Evolutionary conservation across 64 coral and sea anemone genomes (phyloP).

Genomic region (Actinia tenebrosa): DNA sequence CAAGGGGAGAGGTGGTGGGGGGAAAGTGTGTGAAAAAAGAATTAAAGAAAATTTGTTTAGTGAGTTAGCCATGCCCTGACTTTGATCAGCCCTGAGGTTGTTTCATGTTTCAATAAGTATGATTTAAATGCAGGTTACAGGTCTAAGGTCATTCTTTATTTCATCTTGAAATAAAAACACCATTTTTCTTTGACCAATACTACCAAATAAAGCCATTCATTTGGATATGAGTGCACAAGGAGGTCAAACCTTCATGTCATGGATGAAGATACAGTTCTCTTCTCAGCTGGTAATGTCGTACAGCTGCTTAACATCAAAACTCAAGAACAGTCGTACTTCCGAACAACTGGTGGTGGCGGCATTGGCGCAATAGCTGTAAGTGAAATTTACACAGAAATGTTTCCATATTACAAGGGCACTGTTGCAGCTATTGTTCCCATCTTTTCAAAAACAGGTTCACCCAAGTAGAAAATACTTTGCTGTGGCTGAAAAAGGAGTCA

Average conservation of each 20-base stretch:
- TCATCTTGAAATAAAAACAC: too few species aligned
- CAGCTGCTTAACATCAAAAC: slow-evolving; percentile 86
- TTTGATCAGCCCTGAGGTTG: too few species aligned
- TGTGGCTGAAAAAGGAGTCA: slow-evolving; percentile 92
- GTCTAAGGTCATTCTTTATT: too few species aligned
- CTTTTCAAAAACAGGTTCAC: slow-evolving; percentile 56
- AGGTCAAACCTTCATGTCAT: slow-evolving; percentile 94
- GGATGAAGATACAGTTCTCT: slow-evolving; percentile 79
- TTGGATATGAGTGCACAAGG: slow-evolving; percentile 98
- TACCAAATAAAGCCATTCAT: slow-evolving; percentile 74
- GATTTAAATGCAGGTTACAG: too few species aligned
- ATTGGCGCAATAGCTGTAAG: slow-evolving; percentile 96
- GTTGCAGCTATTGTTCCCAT: neutral
- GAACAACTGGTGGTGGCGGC: slow-evolving; percentile 81
- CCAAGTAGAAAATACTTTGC: slow-evolving; percentile 97
- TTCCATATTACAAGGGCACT: too few species aligned
- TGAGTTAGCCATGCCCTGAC: too few species aligned
- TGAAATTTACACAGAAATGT: neutral
- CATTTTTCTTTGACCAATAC: neutral
- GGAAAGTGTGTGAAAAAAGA: too few species aligned
- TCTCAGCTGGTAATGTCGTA: slow-evolving; percentile 88
- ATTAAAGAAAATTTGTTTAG: too few species aligned
- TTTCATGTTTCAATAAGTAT: too few species aligned
- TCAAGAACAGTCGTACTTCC: slow-evolving; percentile 82
- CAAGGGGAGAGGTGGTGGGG: too few species aligned